Evolutionary conservation across 2,888 invertebrate species (phyloP).

Genomic region (Ochropleura leucogaster): DNA sequence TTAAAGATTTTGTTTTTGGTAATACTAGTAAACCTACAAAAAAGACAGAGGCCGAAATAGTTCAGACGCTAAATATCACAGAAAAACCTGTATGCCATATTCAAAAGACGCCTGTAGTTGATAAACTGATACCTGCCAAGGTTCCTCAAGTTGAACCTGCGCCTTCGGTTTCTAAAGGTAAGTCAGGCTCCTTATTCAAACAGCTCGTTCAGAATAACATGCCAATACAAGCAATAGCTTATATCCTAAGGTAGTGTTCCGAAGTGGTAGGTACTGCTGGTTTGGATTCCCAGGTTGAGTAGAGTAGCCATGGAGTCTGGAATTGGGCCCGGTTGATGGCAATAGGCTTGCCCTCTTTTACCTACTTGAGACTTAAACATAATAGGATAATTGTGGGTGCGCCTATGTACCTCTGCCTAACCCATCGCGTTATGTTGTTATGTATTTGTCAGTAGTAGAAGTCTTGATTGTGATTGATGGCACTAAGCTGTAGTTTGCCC

Average conservation of each 20-base stretch:
- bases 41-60: background rate
- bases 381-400: background rate
- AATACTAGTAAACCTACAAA: slow-evolving; percentile 23
- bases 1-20: slow-evolving; percentile 49
- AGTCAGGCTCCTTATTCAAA: background rate
- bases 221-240: background rate
- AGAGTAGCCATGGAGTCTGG: background rate
- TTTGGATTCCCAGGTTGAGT: background rate
- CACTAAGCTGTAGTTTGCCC: background rate
- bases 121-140: background rate
- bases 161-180: slow-evolving; percentile 23
- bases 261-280: background rate
- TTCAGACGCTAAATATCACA: background rate
- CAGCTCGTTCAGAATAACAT: background rate
- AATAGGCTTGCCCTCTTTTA: background rate
- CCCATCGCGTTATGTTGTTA: background rate
- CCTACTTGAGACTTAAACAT: background rate
- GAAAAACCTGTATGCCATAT: slow-evolving; percentile 6
- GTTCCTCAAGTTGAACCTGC: slow-evolving; percentile 8
- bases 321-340: background rate
- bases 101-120: slow-evolving; percentile 2
- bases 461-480: background rate
- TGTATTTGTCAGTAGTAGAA: background rate
- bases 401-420: background rate
- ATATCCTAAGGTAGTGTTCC: background rate